Percentiles rank a stretch among this genome's conserved stretches.
phyloP scores from a whole-genome alignment of 2,797 vertebrate species.

The Melanogrammus aeglefinus region DNA sequence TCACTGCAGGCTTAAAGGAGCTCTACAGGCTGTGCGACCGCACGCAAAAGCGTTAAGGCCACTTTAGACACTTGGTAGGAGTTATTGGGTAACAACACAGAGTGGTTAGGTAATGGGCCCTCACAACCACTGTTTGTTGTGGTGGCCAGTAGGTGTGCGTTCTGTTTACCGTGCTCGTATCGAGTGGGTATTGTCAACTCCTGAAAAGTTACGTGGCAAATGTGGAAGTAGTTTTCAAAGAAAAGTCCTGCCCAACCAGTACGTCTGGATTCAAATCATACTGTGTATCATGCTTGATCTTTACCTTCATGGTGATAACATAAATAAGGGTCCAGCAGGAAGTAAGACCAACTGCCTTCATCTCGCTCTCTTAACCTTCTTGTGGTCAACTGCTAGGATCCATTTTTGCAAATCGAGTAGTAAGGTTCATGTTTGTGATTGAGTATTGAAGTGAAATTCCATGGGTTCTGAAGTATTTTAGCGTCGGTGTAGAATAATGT shows the following conservation, averaged over 20 bases:
- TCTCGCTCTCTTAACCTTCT: background rate
- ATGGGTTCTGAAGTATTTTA: background rate
- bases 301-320: background rate
- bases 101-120: background rate
- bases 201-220: background rate
- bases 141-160: background rate
- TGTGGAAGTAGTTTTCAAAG: background rate
- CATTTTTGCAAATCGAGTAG: background rate
- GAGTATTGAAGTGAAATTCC: background rate
- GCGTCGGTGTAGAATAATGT: background rate
- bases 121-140: background rate
- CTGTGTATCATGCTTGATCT: background rate
- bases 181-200: background rate
- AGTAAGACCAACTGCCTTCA: background rate
- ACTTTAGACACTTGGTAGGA: background rate
- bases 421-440: background rate
- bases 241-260: background rate
- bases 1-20: too few relatives aligned
- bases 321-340: background rate
- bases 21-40: background rate
- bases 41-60: background rate
- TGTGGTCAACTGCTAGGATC: background rate
- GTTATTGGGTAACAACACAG: background rate
- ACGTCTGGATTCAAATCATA: background rate
- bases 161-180: background rate